Evolutionary conservation across 2,797 vertebrate species (phyloP), one percentile per base, ranked within the genome.

Genomic region (Menidia menidia): DNA sequence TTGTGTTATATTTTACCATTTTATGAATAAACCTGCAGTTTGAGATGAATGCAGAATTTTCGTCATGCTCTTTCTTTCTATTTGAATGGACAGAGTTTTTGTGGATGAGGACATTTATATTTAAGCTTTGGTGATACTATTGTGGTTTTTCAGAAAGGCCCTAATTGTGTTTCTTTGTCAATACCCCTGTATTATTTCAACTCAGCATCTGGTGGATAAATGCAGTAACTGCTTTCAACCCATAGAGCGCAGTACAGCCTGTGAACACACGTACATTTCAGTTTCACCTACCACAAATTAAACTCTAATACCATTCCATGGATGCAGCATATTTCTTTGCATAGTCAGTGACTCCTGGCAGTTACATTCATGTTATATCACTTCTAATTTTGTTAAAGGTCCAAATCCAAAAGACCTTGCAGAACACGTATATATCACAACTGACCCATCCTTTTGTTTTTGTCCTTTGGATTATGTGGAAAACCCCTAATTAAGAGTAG

Each of bases 1-100:
- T 39, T 93, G 91, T 94, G 92, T 89, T 94, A 93, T 95, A 95
- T 94, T 94, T 94, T 92, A 93, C 93, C 89, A 90, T 89, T 94
- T 92, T 89, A 94, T 92, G 87, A 95, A 95, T 95, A 95, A 95
- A 95, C 78, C 68, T 91, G 88, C 87, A 88, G 90, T 88, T 92
- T 93, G 90, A 86, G 85, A 92, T 91, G 87, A 80, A 91, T 87
- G 73, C 76, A 80, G 77, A 84, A 51, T 31, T 48, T 69, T 67
- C 84, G 71, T 78, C 52, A 30, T 47, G 43, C 15, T 2, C 69
- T 77, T 72, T 4, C 78, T 83, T 84, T 18, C 31, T 13, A 14
- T 30, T 13, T 15, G 31, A 31, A 13, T 14, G 14, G 25, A 15
- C 1, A 7, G 25, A 15, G 13, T 6, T 50, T 4, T 52, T 12